A percentile compares a stretch with the other conserved stretches of the same genome.
Evolutionary conservation across 1,140 invertebrate species (phyloP).

Genomic region (Brachionus paranguensis): DNA sequence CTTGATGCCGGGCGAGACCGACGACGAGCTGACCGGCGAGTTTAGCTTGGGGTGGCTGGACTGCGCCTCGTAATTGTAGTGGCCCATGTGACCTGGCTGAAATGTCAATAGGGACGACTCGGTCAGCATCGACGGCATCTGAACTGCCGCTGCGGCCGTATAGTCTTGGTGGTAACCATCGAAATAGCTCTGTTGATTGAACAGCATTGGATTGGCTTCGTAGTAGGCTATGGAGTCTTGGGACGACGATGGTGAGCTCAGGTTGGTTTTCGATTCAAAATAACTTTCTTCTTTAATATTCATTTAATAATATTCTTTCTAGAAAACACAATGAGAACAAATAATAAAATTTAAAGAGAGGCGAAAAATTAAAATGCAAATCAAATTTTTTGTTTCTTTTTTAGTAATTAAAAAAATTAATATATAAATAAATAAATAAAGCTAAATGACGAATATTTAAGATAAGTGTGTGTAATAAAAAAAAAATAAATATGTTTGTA

Average conservation of each 20-base stretch:
- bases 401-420: neutral
- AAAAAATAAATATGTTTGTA: neutral
- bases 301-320: conserved; percentile 20
- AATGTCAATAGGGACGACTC: conserved; percentile 1
- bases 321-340: too few relatives aligned
- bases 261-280: neutral
- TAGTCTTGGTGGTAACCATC: neutral
- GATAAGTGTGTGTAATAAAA: neutral
- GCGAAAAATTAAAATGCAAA: conserved; percentile 16
- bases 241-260: conserved; percentile 1
- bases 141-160: neutral
- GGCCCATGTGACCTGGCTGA: neutral
- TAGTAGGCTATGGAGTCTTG: neutral
- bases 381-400: conserved; percentile 8
- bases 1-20: neutral
- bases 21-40: conserved; percentile 1
- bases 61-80: neutral
- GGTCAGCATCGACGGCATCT: neutral
- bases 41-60: neutral
- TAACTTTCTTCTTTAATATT: conserved; percentile 36
- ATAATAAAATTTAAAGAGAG: neutral
- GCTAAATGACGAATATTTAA: conserved; percentile 24
- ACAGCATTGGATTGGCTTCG: conserved; percentile 22
- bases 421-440: neutral
- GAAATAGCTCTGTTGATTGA: conserved; percentile 27